Conservation (phyloP, 2,888 invertebrate species). For the Campopleginae sp. region DNA sequence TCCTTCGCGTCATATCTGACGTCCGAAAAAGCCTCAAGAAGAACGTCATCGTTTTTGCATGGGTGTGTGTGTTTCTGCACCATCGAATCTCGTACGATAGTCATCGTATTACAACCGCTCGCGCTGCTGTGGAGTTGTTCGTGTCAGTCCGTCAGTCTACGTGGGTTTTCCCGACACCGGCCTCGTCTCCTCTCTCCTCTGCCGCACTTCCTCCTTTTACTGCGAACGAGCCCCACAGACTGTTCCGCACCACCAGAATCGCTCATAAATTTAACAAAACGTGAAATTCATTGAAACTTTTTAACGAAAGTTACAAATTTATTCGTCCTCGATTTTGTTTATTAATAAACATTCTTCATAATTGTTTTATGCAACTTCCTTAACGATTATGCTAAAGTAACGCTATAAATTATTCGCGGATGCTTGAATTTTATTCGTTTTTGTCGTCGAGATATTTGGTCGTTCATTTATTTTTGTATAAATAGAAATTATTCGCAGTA, state of each 20-base stretch:
- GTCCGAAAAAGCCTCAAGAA: neutral
- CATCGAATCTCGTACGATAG: neutral
- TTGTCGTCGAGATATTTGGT: neutral
- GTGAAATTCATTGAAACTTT: neutral
- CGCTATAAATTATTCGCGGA: neutral
- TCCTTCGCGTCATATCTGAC: neutral
- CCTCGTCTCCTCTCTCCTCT: neutral
- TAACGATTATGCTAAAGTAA: neutral
- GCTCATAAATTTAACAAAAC: neutral
- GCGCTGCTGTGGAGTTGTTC: neutral
- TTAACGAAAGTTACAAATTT: neutral
- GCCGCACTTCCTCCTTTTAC: neutral
- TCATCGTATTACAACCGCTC: neutral
- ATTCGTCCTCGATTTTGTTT: neutral
- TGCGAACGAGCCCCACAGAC: neutral
- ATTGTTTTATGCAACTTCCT: neutral
- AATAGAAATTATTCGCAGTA: conserved; percentile 3
- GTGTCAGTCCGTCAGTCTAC: conserved; percentile 4
- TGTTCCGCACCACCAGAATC: neutral
- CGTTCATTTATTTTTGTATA: conserved; percentile 1
- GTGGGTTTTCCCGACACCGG: conserved; percentile 60
- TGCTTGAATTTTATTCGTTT: neutral
- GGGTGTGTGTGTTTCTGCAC: neutral
- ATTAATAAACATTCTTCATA: neutral
- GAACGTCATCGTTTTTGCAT: conserved; percentile 23